These are phyloP conservation scores for Drosophila mauritiana DNA, from an alignment of 1,140 invertebrate species.

Conservation along the genomic window DNA sequence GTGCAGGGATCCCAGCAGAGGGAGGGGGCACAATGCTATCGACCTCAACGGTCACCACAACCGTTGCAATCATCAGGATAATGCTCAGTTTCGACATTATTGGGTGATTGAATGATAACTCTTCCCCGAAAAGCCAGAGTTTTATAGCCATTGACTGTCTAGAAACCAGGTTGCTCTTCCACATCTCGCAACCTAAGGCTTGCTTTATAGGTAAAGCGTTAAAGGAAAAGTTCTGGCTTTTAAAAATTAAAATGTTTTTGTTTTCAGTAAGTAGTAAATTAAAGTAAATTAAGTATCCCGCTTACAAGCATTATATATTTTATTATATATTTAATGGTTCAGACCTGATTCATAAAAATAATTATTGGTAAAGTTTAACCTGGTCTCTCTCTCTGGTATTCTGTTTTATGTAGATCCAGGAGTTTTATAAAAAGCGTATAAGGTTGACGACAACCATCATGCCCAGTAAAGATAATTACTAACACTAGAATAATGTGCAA, in stretches of 20 bases:
- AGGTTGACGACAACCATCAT: neutral
- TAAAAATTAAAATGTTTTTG: too few species aligned
- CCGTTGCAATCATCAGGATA: slow-evolving; percentile 22
- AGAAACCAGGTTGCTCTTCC: neutral
- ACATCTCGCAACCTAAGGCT: too few species aligned
- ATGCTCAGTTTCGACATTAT: slow-evolving; percentile 54
- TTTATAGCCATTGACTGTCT: neutral
- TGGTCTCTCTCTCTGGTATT: neutral
- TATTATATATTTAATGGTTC: too few species aligned
- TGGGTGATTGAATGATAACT: neutral
- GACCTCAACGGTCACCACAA: slow-evolving; percentile 40
- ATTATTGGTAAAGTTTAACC: too few species aligned
- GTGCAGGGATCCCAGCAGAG: slow-evolving; percentile 44
- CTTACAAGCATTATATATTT: too few species aligned
- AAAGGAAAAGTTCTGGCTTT: too few species aligned
- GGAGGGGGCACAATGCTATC: neutral
- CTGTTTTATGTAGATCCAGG: neutral
- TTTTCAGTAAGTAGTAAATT: too few species aligned
- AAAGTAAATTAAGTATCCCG: too few species aligned
- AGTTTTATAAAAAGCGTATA: neutral
- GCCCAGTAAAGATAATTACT: neutral
- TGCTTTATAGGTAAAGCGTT: too few species aligned
- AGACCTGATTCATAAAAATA: too few species aligned
- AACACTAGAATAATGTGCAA: neutral
- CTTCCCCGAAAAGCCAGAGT: neutral